These are phyloP conservation scores for Corythornis cristatus DNA, from an alignment of 2,113 vertebrate species.

Conservation along the genomic window DNA sequence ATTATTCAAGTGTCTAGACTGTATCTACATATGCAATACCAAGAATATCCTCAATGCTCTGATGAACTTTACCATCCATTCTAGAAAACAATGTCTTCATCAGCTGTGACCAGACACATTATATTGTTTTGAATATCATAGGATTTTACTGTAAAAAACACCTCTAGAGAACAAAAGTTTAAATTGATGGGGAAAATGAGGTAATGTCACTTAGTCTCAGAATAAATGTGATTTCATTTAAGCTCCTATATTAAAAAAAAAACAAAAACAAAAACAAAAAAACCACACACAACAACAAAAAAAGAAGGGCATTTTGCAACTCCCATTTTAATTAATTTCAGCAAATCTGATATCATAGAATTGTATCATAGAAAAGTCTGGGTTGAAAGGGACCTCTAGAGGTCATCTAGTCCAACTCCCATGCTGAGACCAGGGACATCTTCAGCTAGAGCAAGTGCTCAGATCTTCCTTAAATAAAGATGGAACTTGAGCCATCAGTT, in stretches of 20 bases:
- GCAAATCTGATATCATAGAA: neutral
- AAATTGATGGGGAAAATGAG: neutral
- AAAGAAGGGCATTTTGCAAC: neutral
- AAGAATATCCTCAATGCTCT: neutral
- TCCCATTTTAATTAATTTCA: neutral
- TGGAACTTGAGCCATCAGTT: neutral
- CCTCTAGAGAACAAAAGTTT: neutral
- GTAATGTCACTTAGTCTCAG: neutral
- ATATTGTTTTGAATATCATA: neutral
- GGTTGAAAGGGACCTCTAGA: too few relatives aligned
- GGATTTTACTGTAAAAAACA: slow-evolving; percentile 12
- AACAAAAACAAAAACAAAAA: neutral
- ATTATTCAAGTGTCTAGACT: slow-evolving; percentile 34
- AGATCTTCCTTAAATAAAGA: neutral
- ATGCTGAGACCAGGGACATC: too few relatives aligned
- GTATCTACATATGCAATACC: neutral
- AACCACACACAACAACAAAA: too few relatives aligned
- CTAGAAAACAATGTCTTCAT: slow-evolving; percentile 43
- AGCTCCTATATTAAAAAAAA: neutral
- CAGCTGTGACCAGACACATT: neutral
- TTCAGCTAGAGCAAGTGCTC: too few relatives aligned
- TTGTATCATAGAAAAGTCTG: too few relatives aligned
- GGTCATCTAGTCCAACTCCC: too few relatives aligned
- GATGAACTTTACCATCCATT: neutral
- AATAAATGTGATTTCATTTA: neutral